phyloP scores from a whole-genome alignment of 2,113 vertebrate species.

The Pygoscelis antarcticus region DNA sequence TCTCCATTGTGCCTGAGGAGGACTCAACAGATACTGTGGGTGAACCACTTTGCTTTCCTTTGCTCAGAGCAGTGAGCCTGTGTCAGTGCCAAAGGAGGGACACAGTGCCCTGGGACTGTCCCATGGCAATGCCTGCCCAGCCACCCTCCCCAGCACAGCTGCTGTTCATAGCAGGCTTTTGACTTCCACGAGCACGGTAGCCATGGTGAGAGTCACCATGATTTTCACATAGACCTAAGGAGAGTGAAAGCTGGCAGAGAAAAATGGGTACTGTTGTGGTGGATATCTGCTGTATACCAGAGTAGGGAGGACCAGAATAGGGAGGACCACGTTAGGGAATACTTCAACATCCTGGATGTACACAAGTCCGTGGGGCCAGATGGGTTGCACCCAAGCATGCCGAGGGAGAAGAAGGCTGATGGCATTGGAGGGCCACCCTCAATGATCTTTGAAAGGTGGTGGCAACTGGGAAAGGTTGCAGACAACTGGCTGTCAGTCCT shows the following conservation, averaged over 20 bases:
- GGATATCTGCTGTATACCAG: not conserved
- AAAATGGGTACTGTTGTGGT: not conserved
- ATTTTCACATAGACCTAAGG: not conserved
- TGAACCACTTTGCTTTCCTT: not conserved
- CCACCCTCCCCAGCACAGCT: not conserved
- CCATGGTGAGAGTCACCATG: not conserved
- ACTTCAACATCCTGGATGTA: not conserved
- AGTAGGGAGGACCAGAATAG: not conserved
- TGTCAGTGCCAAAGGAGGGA: no score
- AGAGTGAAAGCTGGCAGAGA: not conserved
- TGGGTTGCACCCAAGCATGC: not conserved
- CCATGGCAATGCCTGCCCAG: no score
- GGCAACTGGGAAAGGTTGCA: not conserved
- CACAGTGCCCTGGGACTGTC: no score
- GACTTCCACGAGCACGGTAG: fast-evolving
- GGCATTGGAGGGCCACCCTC: not conserved
- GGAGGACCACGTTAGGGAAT: not conserved
- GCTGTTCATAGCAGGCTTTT: not conserved
- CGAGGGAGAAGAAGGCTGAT: not conserved
- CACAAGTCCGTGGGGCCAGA: not conserved
- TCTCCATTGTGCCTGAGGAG: not conserved
- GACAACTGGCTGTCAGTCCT: not conserved
- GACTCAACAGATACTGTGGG: not conserved
- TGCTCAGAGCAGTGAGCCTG: no score
- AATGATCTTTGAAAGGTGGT: not conserved